Base-by-base conservation (phyloP, 2,113 vertebrate species). In the Campylomormyrus numenius region DNA sequence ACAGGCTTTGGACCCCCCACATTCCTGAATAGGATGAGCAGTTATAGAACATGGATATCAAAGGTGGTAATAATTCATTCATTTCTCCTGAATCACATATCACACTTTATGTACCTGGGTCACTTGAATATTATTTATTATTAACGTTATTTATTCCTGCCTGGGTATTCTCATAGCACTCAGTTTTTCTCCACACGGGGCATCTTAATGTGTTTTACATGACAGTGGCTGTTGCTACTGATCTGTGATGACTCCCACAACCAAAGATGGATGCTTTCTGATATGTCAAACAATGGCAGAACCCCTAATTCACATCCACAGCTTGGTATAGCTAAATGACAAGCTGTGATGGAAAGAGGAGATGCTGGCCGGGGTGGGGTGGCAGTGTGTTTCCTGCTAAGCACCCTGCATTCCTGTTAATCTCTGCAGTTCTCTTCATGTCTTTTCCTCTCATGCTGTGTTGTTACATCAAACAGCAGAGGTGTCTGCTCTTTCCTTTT, bases 181-280 rank as follows among this genome's bases (percentile, higher is more conserved):
- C 58, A 10, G 9, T 27, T 66, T 62, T 62, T 10, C 58, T n/a
- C 58, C 58, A 62, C 8, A 2, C 8, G 1, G 21, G 24, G 24
- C 17, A 52, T 62, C 21, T 74, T 91, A 87, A 92, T 91, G 90
- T 88, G 70, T 90, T 88, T 91, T 92, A 92, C 66, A 92, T 92
- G 89, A 70, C 87, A 39, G 27, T 83, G 58, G 89, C 89, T 58
- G 89, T 91, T 48, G 56, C 48, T 21, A n/a, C 58, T 90, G 87
- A 89, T 91, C 88, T 85, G 70, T 48, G 46, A 48, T 86, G 90
- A 91, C 83, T 80, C 35, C 85, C 87, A 35, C 66, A 45, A 80
- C 48, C 53, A 42, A 80, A 31, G 86, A 87, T 77, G 48, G 85
- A 77, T 42, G 62, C 66, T 88, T 85, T 90, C 58, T 39, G 46